phyloP scores from a whole-genome alignment of 2,113 vertebrate genomes.

The Uropsilus gracilis region DNA sequence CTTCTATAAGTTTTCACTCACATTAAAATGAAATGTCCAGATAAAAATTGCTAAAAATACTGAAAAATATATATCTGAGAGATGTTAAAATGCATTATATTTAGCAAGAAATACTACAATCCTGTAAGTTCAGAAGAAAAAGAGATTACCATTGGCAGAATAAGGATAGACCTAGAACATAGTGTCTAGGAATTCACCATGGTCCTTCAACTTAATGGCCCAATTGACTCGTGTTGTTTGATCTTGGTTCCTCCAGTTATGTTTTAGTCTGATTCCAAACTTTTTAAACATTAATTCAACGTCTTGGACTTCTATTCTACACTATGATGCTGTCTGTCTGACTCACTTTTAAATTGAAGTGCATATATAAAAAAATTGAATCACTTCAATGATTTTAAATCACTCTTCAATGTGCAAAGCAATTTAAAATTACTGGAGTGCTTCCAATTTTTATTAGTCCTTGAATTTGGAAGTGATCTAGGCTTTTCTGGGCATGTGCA shows the following conservation, averaged over 20 bases:
- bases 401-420: constrained; percentile 88
- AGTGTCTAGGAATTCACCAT: constrained; percentile 23
- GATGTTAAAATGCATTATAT: constrained; percentile 22
- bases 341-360: constrained; percentile 88
- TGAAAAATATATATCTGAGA: neutral
- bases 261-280: constrained; percentile 78
- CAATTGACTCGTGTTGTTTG: constrained; percentile 42
- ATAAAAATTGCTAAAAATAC: constrained; percentile 8
- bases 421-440: constrained; percentile 91
- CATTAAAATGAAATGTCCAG: constrained; percentile 28
- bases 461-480: constrained; percentile 88
- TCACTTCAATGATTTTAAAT: constrained; percentile 89
- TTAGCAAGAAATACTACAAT: neutral
- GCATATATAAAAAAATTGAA: constrained; percentile 86
- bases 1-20: neutral
- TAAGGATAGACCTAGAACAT: constrained; percentile 41
- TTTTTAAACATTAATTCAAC: constrained; percentile 82
- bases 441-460: constrained; percentile 90
- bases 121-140: neutral
- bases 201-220: constrained; percentile 31
- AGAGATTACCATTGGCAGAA: neutral
- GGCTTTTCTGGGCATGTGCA: constrained; percentile 86
- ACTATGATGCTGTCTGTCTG: constrained; percentile 82
- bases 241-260: constrained; percentile 40
- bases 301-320: constrained; percentile 77